Evolutionary conservation across 1,140 invertebrate genomes (phyloP).

Genomic region (Yoshiicerus persimilis): DNA sequence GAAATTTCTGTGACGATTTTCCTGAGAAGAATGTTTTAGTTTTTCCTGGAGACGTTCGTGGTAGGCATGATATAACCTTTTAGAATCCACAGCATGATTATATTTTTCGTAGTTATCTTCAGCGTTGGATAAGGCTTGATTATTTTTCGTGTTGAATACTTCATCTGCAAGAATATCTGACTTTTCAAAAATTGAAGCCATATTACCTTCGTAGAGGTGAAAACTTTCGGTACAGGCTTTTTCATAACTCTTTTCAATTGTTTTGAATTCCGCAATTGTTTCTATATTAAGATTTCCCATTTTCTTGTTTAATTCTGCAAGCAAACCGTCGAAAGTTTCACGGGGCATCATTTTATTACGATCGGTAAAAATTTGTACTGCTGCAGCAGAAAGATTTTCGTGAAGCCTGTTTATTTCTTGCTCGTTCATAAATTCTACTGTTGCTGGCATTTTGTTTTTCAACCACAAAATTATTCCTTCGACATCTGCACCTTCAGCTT

Average conservation of each 20-base stretch:
- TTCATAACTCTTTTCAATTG: background rate
- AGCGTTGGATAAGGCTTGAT: background rate
- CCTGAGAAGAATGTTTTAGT: background rate
- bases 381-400: background rate
- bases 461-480: background rate
- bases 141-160: background rate
- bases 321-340: background rate
- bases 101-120: background rate
- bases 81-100: background rate
- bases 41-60: background rate
- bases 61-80: background rate
- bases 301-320: background rate
- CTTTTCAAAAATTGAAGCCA: background rate
- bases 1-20: background rate
- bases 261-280: background rate
- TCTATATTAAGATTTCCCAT: background rate
- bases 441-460: background rate
- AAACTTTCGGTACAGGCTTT: background rate
- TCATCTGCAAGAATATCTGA: background rate
- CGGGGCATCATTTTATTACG: background rate
- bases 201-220: background rate
- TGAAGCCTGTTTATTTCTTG: background rate
- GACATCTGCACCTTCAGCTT: no score
- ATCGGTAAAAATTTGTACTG: background rate
- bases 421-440: background rate